These are phyloP conservation scores for Smithornis capensis DNA, from an alignment of 2,113 vertebrate genomes.

Conservation along the genomic window DNA sequence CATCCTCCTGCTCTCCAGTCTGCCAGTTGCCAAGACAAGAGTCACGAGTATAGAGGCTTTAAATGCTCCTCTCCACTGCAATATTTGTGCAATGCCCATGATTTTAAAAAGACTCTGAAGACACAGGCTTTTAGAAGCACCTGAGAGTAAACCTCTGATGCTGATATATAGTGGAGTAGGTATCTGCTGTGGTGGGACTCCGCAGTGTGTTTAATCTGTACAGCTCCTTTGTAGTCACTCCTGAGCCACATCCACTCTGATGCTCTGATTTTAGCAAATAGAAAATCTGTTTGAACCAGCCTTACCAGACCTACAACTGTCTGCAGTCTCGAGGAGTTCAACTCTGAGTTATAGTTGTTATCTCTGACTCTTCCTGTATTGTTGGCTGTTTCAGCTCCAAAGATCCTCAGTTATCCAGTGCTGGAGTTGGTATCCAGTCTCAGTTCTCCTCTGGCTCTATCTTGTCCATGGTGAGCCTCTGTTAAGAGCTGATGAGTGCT, in stretches of 20 bases:
- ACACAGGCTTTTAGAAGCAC: background rate
- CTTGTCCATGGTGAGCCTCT: background rate
- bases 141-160: background rate
- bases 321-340: background rate
- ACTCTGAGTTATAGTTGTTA: background rate
- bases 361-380: background rate
- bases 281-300: background rate
- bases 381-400: background rate
- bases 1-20: background rate
- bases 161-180: background rate
- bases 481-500: background rate
- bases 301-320: background rate
- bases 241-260: background rate
- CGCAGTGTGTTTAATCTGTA: background rate
- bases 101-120: background rate
- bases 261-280: background rate
- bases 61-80: background rate
- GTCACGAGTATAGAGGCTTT: background rate
- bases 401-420: background rate
- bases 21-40: background rate
- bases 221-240: background rate
- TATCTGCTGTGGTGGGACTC: background rate
- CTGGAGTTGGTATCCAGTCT: background rate
- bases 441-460: background rate
- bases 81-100: background rate